phyloP scores from a whole-genome alignment of 2,113 vertebrate genomes.

The Chrysemys picta region DNA sequence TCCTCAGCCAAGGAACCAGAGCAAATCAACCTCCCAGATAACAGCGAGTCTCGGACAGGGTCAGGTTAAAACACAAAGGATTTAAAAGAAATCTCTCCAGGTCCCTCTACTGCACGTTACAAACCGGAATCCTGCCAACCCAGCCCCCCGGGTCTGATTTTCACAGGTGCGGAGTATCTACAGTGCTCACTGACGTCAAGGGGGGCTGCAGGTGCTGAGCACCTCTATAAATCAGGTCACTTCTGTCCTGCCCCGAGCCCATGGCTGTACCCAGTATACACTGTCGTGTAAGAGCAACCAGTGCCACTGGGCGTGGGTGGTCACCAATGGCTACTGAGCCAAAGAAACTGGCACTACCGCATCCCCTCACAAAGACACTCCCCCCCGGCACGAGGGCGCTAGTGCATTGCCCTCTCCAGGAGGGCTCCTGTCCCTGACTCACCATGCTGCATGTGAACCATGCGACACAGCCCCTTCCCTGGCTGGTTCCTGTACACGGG shows the following conservation, averaged over 20 bases:
- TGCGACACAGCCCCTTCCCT: slow-evolving; percentile 83
- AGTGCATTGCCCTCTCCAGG: neutral
- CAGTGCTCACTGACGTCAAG: neutral
- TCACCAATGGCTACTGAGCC: neutral
- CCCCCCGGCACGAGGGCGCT: accelerated
- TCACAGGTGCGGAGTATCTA: neutral
- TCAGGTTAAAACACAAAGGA: too few relatives aligned
- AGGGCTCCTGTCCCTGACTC: neutral
- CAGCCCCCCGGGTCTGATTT: neutral
- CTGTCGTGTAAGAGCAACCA: neutral
- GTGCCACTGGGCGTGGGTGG: neutral
- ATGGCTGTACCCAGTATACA: neutral
- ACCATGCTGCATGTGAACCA: slow-evolving; percentile 79
- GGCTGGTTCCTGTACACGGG: slow-evolving; percentile 81
- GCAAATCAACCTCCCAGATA: too few relatives aligned
- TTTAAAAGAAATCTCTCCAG: neutral
- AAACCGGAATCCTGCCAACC: neutral
- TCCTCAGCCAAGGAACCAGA: too few relatives aligned
- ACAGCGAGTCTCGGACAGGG: neutral
- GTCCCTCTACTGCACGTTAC: neutral
- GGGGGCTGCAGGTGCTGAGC: neutral
- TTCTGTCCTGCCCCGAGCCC: neutral
- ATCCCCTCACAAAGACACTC: neutral
- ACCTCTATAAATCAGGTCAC: neutral
- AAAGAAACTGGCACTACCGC: neutral